A percentile compares a stretch with the other conserved stretches of the same genome.
phyloP scores from a whole-genome alignment of 2,113 vertebrate species.

The Hippocampus barbouri region DNA sequence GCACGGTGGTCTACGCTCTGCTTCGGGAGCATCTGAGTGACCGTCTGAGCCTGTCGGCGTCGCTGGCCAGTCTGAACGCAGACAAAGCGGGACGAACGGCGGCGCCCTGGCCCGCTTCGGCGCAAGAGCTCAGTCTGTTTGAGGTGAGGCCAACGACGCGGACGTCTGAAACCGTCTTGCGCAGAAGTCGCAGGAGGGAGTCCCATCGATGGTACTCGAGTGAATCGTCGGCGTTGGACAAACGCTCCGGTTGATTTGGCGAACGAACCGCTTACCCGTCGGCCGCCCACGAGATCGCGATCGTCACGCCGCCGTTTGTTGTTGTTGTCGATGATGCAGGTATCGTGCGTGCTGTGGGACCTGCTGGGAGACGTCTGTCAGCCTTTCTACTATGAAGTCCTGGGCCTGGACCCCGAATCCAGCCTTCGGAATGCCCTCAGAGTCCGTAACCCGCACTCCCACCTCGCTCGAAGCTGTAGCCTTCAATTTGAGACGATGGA shows the following conservation, averaged over 20 bases:
- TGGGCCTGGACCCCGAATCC: constrained; percentile 31
- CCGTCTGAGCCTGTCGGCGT: constrained; percentile 18
- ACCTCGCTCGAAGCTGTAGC: background rate
- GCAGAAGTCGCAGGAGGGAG: too few species aligned
- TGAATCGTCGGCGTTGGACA: too few species aligned
- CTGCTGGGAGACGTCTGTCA: constrained; percentile 76
- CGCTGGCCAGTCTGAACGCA: background rate
- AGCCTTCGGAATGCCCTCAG: constrained; percentile 37
- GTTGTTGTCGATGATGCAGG: constrained; percentile 39
- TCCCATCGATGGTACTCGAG: too few species aligned
- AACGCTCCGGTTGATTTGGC: too few species aligned
- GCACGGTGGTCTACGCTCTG: constrained; percentile 64
- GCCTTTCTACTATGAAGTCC: constrained; percentile 63
- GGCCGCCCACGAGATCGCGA: too few species aligned
- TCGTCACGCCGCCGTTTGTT: background rate
- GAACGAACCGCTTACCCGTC: too few species aligned
- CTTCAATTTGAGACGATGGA: background rate
- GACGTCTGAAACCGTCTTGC: background rate
- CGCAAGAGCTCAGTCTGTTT: constrained; percentile 52
- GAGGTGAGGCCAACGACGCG: constrained; percentile 52
- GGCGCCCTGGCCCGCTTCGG: background rate
- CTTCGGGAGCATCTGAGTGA: constrained; percentile 64
- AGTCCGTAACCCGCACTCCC: constrained; percentile 44
- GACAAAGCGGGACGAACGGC: background rate
- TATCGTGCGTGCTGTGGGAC: constrained; percentile 71